Conservation (phyloP, 2,797 vertebrate genomes). For the Uromys caudimaculatus region DNA sequence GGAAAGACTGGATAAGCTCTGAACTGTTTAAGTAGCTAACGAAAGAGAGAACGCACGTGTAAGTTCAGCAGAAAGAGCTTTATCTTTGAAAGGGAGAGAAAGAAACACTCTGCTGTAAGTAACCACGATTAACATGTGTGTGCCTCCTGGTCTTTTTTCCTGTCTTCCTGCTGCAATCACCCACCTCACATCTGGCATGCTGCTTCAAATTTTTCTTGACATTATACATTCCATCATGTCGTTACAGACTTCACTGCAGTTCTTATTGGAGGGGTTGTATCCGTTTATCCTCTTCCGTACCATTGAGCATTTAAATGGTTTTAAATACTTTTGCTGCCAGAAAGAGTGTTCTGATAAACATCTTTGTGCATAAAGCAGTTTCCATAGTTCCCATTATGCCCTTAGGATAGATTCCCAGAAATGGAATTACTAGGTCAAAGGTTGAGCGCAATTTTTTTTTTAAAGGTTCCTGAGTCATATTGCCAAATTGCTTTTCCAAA, state of each 20-base stretch:
- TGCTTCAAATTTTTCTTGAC: neutral
- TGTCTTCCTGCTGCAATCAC: neutral
- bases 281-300: neutral
- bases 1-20: neutral
- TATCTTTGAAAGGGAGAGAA: neutral
- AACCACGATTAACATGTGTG: neutral
- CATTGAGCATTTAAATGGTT: constrained; percentile 33
- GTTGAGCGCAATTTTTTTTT: constrained; percentile 73
- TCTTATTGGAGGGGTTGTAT: neutral
- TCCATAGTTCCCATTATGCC: constrained; percentile 75
- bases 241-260: neutral
- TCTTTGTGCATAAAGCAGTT: constrained; percentile 76
- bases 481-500: constrained; percentile 74
- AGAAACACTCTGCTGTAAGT: neutral
- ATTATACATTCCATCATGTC: neutral
- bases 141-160: neutral
- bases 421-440: constrained; percentile 79
- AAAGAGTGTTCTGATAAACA: constrained; percentile 77
- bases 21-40: neutral
- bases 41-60: neutral
- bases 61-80: neutral
- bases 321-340: constrained; percentile 68
- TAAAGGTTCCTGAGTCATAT: constrained; percentile 72
- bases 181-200: neutral
- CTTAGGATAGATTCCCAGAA: constrained; percentile 79